A percentile compares a stretch with the other conserved stretches of the same genome.
Conservation (phyloP, 2,888 invertebrate genomes). For the Drosophila melanosoma region DNA sequence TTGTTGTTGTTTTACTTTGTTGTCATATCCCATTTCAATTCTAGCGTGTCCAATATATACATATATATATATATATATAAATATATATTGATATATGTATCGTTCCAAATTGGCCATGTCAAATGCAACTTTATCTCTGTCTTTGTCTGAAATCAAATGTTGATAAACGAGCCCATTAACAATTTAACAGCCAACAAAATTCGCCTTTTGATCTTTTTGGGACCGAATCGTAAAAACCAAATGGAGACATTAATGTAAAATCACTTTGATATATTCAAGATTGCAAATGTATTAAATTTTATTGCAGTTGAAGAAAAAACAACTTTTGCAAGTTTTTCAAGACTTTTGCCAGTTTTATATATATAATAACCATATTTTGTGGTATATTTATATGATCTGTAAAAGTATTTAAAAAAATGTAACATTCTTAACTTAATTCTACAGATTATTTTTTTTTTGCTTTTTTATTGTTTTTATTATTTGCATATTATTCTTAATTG, state of each 20-base stretch:
- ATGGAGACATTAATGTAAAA: constrained; percentile 32
- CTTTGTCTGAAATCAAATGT: constrained; percentile 20
- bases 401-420: background rate
- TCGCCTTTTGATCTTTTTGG: constrained; percentile 41
- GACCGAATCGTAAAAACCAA: constrained; percentile 23
- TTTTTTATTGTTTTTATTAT: background rate
- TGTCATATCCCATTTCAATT: constrained; percentile 61
- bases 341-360: too few species aligned
- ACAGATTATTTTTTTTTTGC: background rate
- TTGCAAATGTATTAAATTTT: constrained; percentile 29
- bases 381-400: background rate
- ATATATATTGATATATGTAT: background rate
- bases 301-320: background rate
- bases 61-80: background rate
- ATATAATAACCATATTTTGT: too few species aligned
- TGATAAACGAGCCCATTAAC: constrained; percentile 40
- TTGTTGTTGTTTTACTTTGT: constrained; percentile 17
- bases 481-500: background rate
- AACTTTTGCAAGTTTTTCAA: background rate
- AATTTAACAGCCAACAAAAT: constrained; percentile 28
- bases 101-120: constrained; percentile 35
- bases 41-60: constrained; percentile 57
- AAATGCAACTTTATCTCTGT: constrained; percentile 29
- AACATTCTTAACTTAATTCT: too few species aligned
- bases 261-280: background rate